Conservation (phyloP, 2,888 invertebrate genomes). For the Pediacus dermestoides region DNA sequence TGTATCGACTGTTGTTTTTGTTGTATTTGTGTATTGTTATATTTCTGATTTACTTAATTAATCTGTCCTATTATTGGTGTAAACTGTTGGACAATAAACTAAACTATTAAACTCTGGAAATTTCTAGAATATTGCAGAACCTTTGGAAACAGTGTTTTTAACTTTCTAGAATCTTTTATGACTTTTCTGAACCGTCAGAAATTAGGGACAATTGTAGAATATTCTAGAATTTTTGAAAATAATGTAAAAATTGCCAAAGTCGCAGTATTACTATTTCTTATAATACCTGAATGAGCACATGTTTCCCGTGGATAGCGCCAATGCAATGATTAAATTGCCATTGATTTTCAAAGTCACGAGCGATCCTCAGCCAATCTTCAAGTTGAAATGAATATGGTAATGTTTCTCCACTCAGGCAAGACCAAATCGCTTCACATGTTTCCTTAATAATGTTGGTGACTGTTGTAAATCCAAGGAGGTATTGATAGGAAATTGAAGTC, state of each 20-base stretch:
- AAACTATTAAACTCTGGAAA: no score
- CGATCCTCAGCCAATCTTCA: conserved; percentile 29
- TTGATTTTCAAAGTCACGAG: conserved; percentile 27
- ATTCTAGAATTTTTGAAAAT: no score
- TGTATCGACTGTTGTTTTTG: no score
- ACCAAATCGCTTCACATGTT: conserved; percentile 31
- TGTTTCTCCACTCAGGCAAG: conserved; percentile 20
- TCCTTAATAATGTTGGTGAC: conserved; percentile 30
- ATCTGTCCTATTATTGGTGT: no score
- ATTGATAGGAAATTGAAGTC: conserved; percentile 16
- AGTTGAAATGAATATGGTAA: conserved; percentile 26
- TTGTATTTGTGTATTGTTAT: no score
- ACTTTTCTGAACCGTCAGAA: no score
- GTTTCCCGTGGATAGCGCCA: conserved; percentile 37
- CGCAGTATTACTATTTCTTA: conserved; percentile 1
- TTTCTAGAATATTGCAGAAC: no score
- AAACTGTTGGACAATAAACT: no score
- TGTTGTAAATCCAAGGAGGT: conserved; percentile 27
- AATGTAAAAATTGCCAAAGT: conserved; percentile 1
- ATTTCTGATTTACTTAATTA: no score
- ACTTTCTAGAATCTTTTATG: no score
- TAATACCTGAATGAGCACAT: conserved; percentile 21
- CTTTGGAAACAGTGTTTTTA: no score
- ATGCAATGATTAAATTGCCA: conserved; percentile 30
- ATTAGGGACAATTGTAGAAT: no score